phyloP scores from a whole-genome alignment of 2,797 vertebrate genomes.

The Lophotriccus pileatus region DNA sequence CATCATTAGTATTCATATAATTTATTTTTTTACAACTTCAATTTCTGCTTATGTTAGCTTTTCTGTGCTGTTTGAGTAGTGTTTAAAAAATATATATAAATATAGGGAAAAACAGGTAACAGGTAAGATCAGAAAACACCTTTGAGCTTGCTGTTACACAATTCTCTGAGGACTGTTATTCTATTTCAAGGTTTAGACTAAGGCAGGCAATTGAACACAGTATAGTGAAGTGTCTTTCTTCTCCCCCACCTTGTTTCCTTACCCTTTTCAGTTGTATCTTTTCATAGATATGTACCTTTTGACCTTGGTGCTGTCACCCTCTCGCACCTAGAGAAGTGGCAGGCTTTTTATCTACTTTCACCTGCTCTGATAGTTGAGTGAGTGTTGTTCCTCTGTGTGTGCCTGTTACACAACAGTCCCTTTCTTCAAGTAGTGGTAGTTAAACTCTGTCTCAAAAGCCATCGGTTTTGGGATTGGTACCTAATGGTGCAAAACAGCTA shows the following conservation, averaged over 20 bases:
- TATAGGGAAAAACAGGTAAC: not conserved
- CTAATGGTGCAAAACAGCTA: not conserved
- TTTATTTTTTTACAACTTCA: not conserved
- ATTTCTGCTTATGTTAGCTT: not conserved
- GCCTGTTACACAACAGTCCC: not conserved
- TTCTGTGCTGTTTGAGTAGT: not conserved
- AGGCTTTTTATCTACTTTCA: not conserved
- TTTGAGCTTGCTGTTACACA: not conserved
- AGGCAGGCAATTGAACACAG: not conserved
- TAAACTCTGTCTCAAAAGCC: not conserved
- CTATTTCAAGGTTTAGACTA: not conserved
- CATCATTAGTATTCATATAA: not conserved
- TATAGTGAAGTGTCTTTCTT: not conserved
- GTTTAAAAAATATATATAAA: not conserved
- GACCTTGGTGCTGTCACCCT: not conserved
- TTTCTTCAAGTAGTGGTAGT: not conserved
- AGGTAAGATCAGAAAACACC: not conserved
- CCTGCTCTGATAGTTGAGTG: not conserved
- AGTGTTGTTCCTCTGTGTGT: not conserved
- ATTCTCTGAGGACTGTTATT: not conserved
- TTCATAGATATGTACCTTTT: not conserved
- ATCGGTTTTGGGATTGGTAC: not conserved
- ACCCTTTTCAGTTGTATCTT: not conserved
- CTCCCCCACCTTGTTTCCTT: not conserved
- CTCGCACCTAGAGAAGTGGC: not conserved